A percentile compares a stretch with the other conserved stretches of the same genome.
These are phyloP conservation scores for Herminia tarsipennalis DNA, from an alignment of 2,888 invertebrate genomes.

Conservation along the genomic window DNA sequence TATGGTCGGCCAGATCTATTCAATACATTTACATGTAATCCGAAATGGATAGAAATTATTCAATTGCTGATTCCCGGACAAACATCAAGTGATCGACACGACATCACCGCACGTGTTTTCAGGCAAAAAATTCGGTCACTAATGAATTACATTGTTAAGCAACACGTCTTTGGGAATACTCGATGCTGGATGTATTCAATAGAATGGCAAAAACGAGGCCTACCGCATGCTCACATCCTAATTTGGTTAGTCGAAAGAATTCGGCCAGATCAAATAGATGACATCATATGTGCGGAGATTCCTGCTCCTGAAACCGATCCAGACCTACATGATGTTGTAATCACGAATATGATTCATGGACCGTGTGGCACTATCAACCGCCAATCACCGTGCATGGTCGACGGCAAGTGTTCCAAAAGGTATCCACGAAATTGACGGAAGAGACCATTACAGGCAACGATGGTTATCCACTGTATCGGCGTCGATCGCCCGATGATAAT, in stretches of 20 bases:
- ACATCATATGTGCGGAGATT: slow-evolving; percentile 32
- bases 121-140: slow-evolving; percentile 32
- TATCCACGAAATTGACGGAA: too few species aligned
- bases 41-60: slow-evolving; percentile 37
- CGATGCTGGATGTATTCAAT: slow-evolving; percentile 35
- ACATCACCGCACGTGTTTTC: slow-evolving; percentile 40
- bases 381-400: slow-evolving; percentile 2
- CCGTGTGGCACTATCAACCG: slow-evolving; percentile 1
- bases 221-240: slow-evolving; percentile 26
- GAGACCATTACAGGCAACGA: too few species aligned
- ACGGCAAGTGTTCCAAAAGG: too few species aligned
- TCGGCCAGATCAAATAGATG: slow-evolving; percentile 22
- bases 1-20: slow-evolving; percentile 25
- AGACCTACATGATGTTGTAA: slow-evolving; percentile 16
- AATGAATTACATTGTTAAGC: slow-evolving; percentile 23
- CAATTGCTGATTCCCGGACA: slow-evolving; percentile 21
- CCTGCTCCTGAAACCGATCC: slow-evolving; percentile 25
- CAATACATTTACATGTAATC: slow-evolving; percentile 16
- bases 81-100: slow-evolving; percentile 39
- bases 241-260: slow-evolving; percentile 29
- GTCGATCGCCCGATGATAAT: slow-evolving; percentile 23
- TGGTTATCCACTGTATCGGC: too few species aligned
- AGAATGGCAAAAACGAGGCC: slow-evolving; percentile 29
- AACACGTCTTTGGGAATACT: too few species aligned
- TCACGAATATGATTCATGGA: slow-evolving; percentile 2